phyloP scores from a whole-genome alignment of 2,797 vertebrate species.

The Triplophysa yarkandensis region DNA sequence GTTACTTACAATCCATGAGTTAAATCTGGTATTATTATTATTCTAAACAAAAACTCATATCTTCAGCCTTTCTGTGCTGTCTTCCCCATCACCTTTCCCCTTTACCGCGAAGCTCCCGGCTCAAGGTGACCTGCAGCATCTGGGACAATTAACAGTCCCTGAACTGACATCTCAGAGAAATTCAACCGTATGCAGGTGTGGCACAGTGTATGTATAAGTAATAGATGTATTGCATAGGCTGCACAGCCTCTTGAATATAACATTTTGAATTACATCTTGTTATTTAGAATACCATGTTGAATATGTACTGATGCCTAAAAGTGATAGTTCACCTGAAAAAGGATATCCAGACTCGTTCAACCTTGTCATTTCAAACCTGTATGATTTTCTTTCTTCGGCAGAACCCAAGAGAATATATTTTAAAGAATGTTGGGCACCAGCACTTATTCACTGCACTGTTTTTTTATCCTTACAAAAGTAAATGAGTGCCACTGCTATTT shows the following conservation, averaged over 20 bases:
- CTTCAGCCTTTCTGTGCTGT: slow-evolving; percentile 9
- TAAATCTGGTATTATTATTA: slow-evolving; percentile 8
- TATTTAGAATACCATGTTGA: too few species aligned
- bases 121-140: slow-evolving; percentile 78
- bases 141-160: slow-evolving; percentile 66
- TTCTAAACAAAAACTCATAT: slow-evolving; percentile 13
- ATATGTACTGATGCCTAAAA: too few species aligned
- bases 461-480: too few species aligned
- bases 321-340: too few species aligned
- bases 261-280: not conserved
- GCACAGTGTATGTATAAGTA: slow-evolving; percentile 27
- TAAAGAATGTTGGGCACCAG: too few species aligned
- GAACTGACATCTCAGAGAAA: slow-evolving; percentile 68
- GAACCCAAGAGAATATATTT: too few species aligned
- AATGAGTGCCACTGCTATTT: too few species aligned
- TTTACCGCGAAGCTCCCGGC: slow-evolving; percentile 60
- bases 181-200: slow-evolving; percentile 63
- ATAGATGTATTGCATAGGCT: slow-evolving; percentile 7
- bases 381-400: too few species aligned
- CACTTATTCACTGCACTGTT: too few species aligned
- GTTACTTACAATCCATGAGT: not conserved
- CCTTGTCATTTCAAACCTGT: too few species aligned
- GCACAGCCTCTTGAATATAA: not conserved
- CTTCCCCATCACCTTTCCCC: slow-evolving; percentile 38
- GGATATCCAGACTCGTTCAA: too few species aligned